Conservation (phyloP, 2,888 invertebrate species). For the Campopleginae sp. region DNA sequence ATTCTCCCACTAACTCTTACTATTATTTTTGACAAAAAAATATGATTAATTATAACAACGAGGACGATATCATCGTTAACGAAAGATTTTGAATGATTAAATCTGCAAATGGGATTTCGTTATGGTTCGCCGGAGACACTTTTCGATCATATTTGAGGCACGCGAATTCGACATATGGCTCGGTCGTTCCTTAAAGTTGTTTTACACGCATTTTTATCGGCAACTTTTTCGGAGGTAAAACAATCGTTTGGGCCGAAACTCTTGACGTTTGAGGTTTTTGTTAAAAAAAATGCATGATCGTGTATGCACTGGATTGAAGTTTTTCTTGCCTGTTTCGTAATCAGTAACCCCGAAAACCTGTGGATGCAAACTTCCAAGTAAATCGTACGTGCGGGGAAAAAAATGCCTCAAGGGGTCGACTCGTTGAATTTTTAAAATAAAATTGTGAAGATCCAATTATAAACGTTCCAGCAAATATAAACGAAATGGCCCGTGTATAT, state of each 20-base stretch:
- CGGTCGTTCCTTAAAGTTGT: not conserved
- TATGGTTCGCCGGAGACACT: not conserved
- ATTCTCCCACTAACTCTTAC: not conserved
- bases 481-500: conserved; percentile 9
- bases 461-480: not conserved
- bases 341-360: not conserved
- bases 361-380: not conserved
- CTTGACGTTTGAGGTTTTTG: not conserved
- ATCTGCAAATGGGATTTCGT: not conserved
- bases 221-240: not conserved
- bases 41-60: not conserved
- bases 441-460: not conserved
- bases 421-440: not conserved
- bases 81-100: not conserved
- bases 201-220: too few species aligned
- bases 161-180: not conserved
- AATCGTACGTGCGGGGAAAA: not conserved
- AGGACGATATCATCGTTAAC: not conserved
- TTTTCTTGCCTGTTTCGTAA: not conserved
- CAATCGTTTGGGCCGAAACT: not conserved
- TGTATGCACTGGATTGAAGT: not conserved
- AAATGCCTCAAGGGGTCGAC: not conserved
- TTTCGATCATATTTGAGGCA: not conserved
- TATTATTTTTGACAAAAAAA: not conserved
- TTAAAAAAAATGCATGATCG: not conserved